These are phyloP conservation scores for Polietes domitor DNA, from an alignment of 2,888 invertebrate genomes.

Conservation along the genomic window DNA sequence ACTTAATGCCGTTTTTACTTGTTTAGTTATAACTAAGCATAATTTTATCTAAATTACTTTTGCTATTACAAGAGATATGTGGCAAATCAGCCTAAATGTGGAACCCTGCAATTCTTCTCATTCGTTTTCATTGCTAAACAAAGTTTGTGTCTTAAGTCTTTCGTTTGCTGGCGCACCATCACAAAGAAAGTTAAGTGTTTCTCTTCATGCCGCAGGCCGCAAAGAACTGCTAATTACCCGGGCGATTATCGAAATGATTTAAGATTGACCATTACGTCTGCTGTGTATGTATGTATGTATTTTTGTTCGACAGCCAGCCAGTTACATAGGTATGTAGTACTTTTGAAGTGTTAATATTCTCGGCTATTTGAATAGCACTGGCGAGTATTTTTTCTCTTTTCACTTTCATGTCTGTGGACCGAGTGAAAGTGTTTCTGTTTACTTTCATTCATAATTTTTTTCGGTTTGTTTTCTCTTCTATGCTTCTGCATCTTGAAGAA, in stretches of 20 bases:
- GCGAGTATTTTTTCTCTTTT: constrained; percentile 37
- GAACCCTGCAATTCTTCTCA: too few species aligned
- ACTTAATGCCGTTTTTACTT: too few species aligned
- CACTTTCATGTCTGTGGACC: constrained; percentile 50
- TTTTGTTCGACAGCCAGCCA: too few species aligned
- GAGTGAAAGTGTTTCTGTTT: constrained; percentile 63
- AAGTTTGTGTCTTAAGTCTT: constrained; percentile 23
- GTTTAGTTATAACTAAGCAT: too few species aligned
- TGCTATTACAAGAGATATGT: too few species aligned
- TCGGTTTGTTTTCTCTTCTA: constrained; percentile 19
- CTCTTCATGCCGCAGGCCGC: not conserved
- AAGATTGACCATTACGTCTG: not conserved
- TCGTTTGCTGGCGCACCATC: not conserved
- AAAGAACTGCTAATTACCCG: constrained; percentile 3
- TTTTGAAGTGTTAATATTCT: constrained; percentile 20
- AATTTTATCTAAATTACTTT: too few species aligned
- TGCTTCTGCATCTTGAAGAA: constrained; percentile 29
- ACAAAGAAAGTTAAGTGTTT: not conserved
- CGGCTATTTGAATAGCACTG: constrained; percentile 22
- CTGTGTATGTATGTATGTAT: not conserved
- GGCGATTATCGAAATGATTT: not conserved
- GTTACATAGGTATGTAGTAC: too few species aligned
- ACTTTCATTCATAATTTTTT: constrained; percentile 42
- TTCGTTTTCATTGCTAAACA: too few species aligned
- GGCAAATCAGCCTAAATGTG: too few species aligned